Percentiles rank a stretch among this genome's conserved stretches.
Evolutionary conservation across 2,113 vertebrate species (phyloP).

Genomic region (Chaetodon auriga): DNA sequence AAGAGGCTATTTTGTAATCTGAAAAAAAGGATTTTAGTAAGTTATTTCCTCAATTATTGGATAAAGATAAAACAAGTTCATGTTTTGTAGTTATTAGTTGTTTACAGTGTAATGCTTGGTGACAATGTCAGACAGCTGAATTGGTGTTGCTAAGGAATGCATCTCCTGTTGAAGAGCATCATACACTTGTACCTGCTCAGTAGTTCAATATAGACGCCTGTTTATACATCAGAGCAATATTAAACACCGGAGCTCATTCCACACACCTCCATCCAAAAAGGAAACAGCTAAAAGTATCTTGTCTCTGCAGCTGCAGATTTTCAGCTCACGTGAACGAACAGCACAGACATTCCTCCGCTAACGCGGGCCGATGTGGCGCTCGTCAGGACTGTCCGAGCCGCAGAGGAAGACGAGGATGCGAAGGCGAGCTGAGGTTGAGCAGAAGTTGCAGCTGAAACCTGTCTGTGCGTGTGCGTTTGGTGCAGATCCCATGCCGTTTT

Average conservation of each 20-base stretch:
- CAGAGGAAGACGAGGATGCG: constrained; percentile 69
- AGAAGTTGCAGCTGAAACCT: constrained; percentile 81
- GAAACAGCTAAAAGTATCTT: constrained; percentile 6
- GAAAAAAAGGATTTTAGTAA: constrained; percentile 82
- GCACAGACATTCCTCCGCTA: constrained; percentile 14
- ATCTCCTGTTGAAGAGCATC: constrained; percentile 61
- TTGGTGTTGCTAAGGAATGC: constrained; percentile 70
- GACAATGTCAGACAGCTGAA: constrained; percentile 74
- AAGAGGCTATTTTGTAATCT: constrained; percentile 87
- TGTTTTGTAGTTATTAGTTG: constrained; percentile 85
- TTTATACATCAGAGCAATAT: constrained; percentile 40
- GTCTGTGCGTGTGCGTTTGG: constrained; percentile 79
- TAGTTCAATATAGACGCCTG: constrained; percentile 51
- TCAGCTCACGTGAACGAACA: constrained; percentile 33
- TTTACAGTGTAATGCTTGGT: constrained; percentile 82
- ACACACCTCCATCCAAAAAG: constrained; percentile 23
- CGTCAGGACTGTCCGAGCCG: constrained; percentile 60
- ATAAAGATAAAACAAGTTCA: constrained; percentile 77
- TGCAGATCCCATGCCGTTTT: constrained; percentile 67
- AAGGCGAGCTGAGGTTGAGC: constrained; percentile 63
- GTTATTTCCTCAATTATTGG: constrained; percentile 83
- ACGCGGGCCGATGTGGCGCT: constrained; percentile 44
- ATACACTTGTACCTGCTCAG: constrained; percentile 49
- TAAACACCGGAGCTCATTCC: constrained; percentile 42
- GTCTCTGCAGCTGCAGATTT: constrained; percentile 44